Evolutionary conservation across 2,888 invertebrate genomes (phyloP), one percentile per base, ranked within the genome.

Genomic region (Ennomos fuscantarius): DNA sequence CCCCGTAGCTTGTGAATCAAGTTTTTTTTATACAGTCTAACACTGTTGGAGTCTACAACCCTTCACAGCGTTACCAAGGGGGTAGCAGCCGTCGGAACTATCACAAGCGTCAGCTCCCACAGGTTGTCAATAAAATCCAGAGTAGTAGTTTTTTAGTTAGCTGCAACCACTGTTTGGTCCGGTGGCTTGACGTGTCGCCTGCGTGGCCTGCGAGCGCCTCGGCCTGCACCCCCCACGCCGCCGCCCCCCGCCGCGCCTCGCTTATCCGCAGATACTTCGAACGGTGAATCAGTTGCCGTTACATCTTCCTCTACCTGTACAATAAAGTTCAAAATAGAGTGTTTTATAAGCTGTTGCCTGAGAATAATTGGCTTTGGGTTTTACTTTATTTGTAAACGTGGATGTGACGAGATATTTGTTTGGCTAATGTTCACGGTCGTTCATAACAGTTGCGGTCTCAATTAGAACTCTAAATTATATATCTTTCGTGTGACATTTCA

Each of bases 221-320:
- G 78, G 73, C 89, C 93, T 32, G 67, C 92, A 24, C 90, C 80
- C 5, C 88, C 90, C 34, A n/a, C 46, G 36, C 46, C 46, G 9
- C 69, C 92, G 79, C 60, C 93, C 85, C 66, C 93, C 66, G 60
- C 89, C 81, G 78, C 93, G 73, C 93, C 91, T 55, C 95, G 93
- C 82, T 95, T 95, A 72, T 94, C 94, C 2, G 87, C 80, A 60
- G 92, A 90, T 70, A 91, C 85, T 66, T 94, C 94, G 73, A 93
- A 93, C 8, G 93, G 89, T 0, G 93, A 93, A 69, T 93, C 94
- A 1, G 88, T 76, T n/a, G 93, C 92, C 1, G 89, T 85, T 54
- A 92, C 86, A 66, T 93, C 93, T 33, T 86, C 81, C 60, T 91
- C 89, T 76, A 84, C 81, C 66, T 81, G 72, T 12, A 10, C 8